Conservation (phyloP, 2,888 invertebrate species). For the Gastracanthus pulcherrimus region DNA sequence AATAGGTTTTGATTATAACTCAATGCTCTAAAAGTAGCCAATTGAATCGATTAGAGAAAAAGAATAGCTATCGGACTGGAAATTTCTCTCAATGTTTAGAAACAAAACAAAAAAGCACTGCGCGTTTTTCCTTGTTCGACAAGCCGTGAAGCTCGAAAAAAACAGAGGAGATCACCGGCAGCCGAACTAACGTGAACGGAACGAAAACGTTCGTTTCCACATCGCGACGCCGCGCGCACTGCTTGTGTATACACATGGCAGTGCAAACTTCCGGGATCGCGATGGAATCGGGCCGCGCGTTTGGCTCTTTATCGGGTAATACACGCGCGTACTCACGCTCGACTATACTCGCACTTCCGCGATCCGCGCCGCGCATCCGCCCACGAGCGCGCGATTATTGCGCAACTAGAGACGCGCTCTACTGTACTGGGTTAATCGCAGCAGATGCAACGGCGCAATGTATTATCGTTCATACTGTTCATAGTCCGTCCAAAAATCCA, state of each 20-base stretch:
- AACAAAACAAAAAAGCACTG: not conserved
- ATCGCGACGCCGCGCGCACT: no score
- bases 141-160: not conserved
- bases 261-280: constrained; percentile 15
- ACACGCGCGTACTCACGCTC: no score
- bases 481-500: no score
- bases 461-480: not conserved
- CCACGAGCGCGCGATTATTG: constrained; percentile 3
- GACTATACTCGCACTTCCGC: no score
- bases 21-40: no score
- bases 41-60: not conserved
- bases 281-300: not conserved
- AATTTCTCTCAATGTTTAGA: no score
- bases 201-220: no score
- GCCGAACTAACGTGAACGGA: no score
- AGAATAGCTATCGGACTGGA: no score
- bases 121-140: not conserved
- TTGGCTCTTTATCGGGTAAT: no score
- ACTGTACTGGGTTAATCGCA: not conserved
- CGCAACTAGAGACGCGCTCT: not conserved
- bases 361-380: not conserved
- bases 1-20: no score
- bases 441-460: not conserved
- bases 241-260: not conserved
- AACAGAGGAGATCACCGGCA: not conserved